Evolutionary conservation across 2,888 invertebrate species (phyloP).

Genomic region (Stictocephala bisonia): DNA sequence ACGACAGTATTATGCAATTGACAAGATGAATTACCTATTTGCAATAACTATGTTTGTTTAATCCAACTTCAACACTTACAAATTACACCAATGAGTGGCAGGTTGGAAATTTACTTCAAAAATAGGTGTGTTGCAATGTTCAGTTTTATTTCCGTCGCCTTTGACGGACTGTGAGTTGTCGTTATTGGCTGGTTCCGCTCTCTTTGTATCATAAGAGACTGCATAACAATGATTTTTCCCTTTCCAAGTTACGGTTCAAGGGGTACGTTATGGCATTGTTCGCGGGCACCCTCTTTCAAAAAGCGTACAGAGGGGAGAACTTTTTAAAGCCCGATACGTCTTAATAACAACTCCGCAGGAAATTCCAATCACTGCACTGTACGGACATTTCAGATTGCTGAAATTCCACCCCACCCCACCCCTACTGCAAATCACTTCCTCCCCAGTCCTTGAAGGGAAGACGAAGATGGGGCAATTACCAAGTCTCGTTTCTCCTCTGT

Average conservation of each 20-base stretch:
- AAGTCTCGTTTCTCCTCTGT: slow-evolving; percentile 13
- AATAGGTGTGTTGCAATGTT: too few relatives aligned
- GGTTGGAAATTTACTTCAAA: too few relatives aligned
- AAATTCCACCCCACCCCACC: slow-evolving; percentile 18
- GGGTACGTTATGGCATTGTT: slow-evolving; percentile 1
- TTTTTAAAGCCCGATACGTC: slow-evolving; percentile 27
- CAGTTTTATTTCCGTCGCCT: too few relatives aligned
- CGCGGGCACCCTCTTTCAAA: slow-evolving; percentile 4
- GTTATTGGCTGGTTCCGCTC: too few relatives aligned
- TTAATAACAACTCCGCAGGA: slow-evolving; percentile 30
- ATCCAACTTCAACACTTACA: too few relatives aligned
- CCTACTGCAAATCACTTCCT: slow-evolving; percentile 29
- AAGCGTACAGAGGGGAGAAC: not conserved
- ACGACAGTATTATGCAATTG: too few relatives aligned
- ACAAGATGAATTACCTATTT: too few relatives aligned
- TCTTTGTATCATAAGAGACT: not conserved
- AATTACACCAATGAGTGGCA: too few relatives aligned
- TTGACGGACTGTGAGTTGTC: too few relatives aligned
- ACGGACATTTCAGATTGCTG: slow-evolving; percentile 42
- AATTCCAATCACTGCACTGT: slow-evolving; percentile 37
- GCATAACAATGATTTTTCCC: not conserved
- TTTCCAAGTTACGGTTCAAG: not conserved
- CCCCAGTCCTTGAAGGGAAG: slow-evolving; percentile 32
- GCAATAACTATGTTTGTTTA: too few relatives aligned
- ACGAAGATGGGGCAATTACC: slow-evolving; percentile 35